Percentiles rank a stretch among this genome's conserved stretches.
Evolutionary conservation across 2,797 vertebrate species (phyloP).

Genomic region (Octomys mimax): DNA sequence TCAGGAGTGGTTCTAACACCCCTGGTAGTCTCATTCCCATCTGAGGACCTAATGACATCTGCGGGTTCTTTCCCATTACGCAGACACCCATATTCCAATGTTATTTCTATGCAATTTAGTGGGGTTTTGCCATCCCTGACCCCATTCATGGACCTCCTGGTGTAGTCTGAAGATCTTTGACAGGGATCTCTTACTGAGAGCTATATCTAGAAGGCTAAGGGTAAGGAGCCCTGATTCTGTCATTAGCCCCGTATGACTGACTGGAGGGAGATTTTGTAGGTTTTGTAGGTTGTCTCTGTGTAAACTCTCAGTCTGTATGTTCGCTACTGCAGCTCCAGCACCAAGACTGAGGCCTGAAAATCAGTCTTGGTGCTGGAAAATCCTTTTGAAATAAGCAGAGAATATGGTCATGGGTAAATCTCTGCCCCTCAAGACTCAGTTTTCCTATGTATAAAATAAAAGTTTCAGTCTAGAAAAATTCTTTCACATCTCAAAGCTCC

Average conservation of each 20-base stretch:
- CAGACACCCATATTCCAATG: neutral
- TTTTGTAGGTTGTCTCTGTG: too few species aligned
- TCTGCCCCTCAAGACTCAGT: neutral
- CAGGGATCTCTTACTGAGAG: too few species aligned
- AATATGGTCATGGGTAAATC: too few species aligned
- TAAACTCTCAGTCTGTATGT: neutral
- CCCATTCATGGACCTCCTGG: neutral
- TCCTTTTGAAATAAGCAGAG: too few species aligned
- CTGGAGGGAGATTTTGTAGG: neutral
- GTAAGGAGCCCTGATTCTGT: neutral
- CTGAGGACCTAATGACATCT: neutral
- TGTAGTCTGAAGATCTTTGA: neutral
- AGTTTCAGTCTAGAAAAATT: neutral
- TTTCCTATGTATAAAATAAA: neutral
- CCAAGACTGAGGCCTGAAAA: too few species aligned
- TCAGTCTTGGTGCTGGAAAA: too few species aligned
- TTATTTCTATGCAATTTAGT: neutral
- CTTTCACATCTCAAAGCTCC: neutral
- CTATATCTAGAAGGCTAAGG: neutral
- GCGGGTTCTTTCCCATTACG: neutral
- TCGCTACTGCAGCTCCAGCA: neutral
- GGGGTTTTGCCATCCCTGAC: neutral
- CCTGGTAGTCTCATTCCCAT: neutral
- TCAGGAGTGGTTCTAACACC: neutral
- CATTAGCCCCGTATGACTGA: rapidly evolving